A percentile compares a stretch with the other conserved stretches of the same genome.
Conservation (phyloP, 2,113 vertebrate genomes). For the Ailurus styani region DNA sequence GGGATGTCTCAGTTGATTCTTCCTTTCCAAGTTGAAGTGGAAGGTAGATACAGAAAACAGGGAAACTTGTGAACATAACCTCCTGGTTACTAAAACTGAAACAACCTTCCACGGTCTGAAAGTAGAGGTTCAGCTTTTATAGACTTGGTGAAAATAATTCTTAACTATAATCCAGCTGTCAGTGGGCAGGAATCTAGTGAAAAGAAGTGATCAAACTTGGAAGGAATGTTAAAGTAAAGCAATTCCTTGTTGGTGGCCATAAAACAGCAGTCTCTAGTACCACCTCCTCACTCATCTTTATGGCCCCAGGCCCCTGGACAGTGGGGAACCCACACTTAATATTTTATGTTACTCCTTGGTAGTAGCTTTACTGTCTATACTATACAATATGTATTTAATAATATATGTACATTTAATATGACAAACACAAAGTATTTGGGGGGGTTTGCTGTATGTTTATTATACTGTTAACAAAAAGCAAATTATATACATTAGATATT, state of each 20-base stretch:
- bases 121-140: not conserved
- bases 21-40: not conserved
- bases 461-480: not conserved
- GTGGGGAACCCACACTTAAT: slow-evolving; percentile 26
- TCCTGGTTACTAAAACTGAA: not conserved
- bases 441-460: not conserved
- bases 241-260: slow-evolving; percentile 48
- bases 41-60: not conserved
- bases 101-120: not conserved
- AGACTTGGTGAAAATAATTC: slow-evolving; percentile 33
- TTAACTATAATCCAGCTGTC: slow-evolving; percentile 43
- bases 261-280: not conserved
- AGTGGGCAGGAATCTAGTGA: slow-evolving; percentile 29
- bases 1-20: not conserved
- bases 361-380: not conserved
- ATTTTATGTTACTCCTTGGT: not conserved
- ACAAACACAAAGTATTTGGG: not conserved
- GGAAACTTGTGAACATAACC: not conserved
- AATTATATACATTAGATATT: not conserved
- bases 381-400: not conserved
- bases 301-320: slow-evolving; percentile 4
- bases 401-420: not conserved
- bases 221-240: slow-evolving; percentile 56
- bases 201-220: slow-evolving; percentile 55
- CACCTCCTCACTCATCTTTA: slow-evolving; percentile 51